Evolutionary conservation across 2,888 invertebrate species (phyloP), one percentile per base, ranked within the genome.

Genomic region (Rapana venosa): DNA sequence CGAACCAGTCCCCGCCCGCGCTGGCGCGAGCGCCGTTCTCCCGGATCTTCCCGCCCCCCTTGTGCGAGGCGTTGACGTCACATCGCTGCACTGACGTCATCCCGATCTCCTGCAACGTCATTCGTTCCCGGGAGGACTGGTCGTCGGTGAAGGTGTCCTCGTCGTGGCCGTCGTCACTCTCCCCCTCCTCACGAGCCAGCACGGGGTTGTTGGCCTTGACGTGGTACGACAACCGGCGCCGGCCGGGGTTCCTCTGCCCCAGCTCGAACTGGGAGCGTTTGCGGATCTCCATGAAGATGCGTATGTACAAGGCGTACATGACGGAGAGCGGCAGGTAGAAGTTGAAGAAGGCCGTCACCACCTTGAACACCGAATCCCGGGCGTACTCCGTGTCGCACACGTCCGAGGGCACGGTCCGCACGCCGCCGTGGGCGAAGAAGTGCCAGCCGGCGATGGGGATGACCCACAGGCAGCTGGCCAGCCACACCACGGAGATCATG

Each of bases 351-450:
- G 97, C 96, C 5, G 97, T 96, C 15, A 96, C 95, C 6, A 96
- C 94, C 93, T 97, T 97, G 92, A 97, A 96, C 13, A 95, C 94
- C 5, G 96, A 96, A 91, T 96, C 96, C 87, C 96, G 96, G 8
- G 96, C 96, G 92, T 97, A 97, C 92, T 97, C 97, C 0, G 97
- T 97, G 91, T 97, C 97, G 92, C 97, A 97, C 1, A 95, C 96
- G 85, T 96, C 92, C 0, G 93, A 92, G 0, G 94, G 94, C 70
- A 95, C 93, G 87, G 95, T 94, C 47, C 96, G 91, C 1, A 93
- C 92, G 6, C 96, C 96, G 8, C 92, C 92, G 90, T 95, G 93
- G 56, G 94, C 94, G 88, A 96, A 95, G 92, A 95, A 94, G 92
- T 96, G 96, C 97, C 96, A 97, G 30, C 96, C 96, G 4, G 96